These are phyloP conservation scores for Todiramphus chloris DNA, from an alignment of 2,113 vertebrate genomes.

Conservation along the genomic window DNA sequence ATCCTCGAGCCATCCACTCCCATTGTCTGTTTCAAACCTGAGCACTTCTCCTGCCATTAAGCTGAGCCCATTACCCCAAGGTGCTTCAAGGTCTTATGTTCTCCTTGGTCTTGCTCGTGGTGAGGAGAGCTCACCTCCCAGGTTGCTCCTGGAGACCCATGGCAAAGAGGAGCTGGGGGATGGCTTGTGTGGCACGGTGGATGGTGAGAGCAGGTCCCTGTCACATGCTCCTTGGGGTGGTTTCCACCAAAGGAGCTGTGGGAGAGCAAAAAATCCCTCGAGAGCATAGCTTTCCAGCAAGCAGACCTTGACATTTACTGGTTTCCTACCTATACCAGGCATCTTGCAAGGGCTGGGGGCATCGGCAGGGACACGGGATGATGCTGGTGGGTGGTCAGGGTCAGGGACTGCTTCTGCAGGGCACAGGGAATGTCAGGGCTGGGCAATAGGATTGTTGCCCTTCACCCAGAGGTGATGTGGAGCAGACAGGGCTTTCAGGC, in stretches of 20 bases:
- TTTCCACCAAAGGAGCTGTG: neutral
- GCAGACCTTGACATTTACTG: neutral
- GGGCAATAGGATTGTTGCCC: neutral
- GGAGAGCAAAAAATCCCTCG: too few species aligned
- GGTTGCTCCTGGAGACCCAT: neutral
- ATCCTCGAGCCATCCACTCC: neutral
- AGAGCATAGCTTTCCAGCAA: neutral
- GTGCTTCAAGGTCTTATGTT: neutral
- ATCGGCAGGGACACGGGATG: fast-evolving
- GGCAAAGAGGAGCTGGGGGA: neutral
- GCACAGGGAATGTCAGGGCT: neutral
- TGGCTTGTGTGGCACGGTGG: fast-evolving
- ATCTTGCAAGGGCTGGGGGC: fast-evolving
- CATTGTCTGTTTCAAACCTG: neutral
- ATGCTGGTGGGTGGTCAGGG: neutral
- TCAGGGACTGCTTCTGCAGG: neutral
- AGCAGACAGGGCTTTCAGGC: neutral
- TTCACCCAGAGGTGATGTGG: neutral
- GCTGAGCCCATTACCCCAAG: fast-evolving
- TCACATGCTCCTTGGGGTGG: fast-evolving
- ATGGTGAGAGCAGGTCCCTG: too few species aligned
- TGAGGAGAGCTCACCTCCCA: fast-evolving
- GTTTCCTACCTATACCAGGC: neutral
- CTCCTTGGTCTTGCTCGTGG: neutral
- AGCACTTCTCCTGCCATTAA: neutral